Evolutionary conservation across 2,888 invertebrate species (phyloP).

Genomic region (Entomobrya proxima): DNA sequence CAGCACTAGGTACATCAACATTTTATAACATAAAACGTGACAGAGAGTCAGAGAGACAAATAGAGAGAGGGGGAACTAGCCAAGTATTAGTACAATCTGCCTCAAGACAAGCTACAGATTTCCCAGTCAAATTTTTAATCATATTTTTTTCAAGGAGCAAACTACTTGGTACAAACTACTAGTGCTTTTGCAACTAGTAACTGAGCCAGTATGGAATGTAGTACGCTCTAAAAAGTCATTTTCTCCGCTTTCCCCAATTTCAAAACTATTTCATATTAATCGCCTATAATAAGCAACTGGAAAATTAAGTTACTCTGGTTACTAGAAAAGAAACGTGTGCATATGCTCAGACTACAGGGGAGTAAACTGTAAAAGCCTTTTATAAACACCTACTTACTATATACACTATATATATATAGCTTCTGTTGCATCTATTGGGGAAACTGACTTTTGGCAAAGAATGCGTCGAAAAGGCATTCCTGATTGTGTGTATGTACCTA

Average conservation of each 20-base stretch:
- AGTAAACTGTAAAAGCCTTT: too few species aligned
- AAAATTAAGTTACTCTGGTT: conserved; percentile 19
- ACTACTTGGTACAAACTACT: not conserved
- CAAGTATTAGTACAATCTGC: conserved; percentile 29
- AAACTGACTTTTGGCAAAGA: too few species aligned
- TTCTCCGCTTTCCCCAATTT: conserved; percentile 32
- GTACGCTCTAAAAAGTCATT: not conserved
- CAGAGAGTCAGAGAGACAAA: not conserved
- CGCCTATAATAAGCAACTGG: conserved; percentile 1
- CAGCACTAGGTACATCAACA: not conserved
- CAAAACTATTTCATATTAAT: conserved; percentile 38
- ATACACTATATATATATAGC: not conserved
- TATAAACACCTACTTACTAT: too few species aligned
- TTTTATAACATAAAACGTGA: not conserved
- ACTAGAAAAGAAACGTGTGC: not conserved
- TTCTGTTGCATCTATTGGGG: not conserved
- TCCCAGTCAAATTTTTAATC: conserved; percentile 37
- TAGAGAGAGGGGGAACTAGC: not conserved
- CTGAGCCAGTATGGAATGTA: not conserved
- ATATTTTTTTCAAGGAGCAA: not conserved
- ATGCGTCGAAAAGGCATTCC: too few species aligned
- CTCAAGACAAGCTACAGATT: conserved; percentile 16
- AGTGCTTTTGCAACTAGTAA: too few species aligned
- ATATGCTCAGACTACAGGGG: too few species aligned
- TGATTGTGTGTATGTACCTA: not conserved